A percentile compares a stretch with the other conserved stretches of the same genome.
phyloP scores from a whole-genome alignment of 2,797 vertebrate species.

The Bradypodion ventrale region DNA sequence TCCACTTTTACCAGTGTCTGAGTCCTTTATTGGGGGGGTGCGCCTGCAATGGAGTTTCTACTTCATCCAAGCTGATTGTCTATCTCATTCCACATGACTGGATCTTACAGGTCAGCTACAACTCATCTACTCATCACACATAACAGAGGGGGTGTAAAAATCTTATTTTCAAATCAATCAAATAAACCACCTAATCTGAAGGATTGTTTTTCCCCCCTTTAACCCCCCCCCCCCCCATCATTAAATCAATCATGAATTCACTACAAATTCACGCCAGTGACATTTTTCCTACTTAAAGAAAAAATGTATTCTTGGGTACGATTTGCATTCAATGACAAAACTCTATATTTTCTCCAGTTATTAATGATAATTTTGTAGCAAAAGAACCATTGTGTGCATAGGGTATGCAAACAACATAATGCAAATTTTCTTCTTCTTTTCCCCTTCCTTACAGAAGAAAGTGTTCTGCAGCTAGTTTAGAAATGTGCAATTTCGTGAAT shows the following conservation, averaged over 20 bases:
- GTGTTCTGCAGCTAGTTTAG: not conserved
- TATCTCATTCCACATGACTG: conserved; percentile 17
- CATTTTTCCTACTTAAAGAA: too few species aligned
- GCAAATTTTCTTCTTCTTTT: conserved; percentile 35
- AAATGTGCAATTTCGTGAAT: not conserved
- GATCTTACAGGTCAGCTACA: conserved; percentile 25
- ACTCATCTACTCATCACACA: conserved; percentile 48
- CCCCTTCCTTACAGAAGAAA: conserved; percentile 38
- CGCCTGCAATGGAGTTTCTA: not conserved
- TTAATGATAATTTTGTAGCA: conserved; percentile 61
- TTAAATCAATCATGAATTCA: conserved; percentile 55
- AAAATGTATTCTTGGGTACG: too few species aligned
- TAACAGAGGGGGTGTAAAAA: conserved; percentile 42
- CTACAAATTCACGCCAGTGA: too few species aligned
- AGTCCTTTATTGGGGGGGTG: too few species aligned
- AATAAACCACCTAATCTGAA: conserved; percentile 45
- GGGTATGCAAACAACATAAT: conserved; percentile 25
- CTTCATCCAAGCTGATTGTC: not conserved
- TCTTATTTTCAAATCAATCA: conserved; percentile 59
- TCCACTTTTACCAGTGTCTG: too few species aligned
- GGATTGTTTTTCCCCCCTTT: conserved; percentile 39
- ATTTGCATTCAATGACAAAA: too few species aligned
- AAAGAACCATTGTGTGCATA: conserved; percentile 30
- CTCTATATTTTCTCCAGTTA: conserved; percentile 51
- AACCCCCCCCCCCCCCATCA: conserved; percentile 33